Conservation (phyloP, 2,888 invertebrate genomes). For the Diploptera punctata region DNA sequence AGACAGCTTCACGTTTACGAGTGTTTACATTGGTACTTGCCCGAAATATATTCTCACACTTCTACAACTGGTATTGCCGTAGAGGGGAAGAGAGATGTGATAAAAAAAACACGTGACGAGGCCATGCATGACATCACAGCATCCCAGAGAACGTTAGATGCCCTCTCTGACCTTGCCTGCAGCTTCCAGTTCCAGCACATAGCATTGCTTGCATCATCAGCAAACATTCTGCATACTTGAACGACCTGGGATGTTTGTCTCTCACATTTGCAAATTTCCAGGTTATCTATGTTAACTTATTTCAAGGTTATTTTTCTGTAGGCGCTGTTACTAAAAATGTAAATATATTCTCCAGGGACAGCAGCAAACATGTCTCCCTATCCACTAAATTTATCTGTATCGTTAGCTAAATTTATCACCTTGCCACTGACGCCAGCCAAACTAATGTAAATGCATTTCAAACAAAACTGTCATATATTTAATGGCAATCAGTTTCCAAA, state of each 20-base stretch:
- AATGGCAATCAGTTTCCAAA: too few species aligned
- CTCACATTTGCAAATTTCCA: not conserved
- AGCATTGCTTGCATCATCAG: not conserved
- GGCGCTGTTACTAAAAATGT: too few species aligned
- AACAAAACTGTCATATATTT: too few species aligned
- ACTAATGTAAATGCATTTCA: too few species aligned
- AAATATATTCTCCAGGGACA: too few species aligned
- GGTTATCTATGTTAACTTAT: not conserved
- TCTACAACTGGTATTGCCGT: not conserved
- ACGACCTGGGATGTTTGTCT: too few species aligned
- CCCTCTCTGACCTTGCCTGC: slow-evolving; percentile 17
- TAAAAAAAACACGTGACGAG: slow-evolving; percentile 3
- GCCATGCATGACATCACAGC: slow-evolving; percentile 21
- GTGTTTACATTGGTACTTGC: slow-evolving; percentile 1
- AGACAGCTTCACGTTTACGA: too few species aligned
- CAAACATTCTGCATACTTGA: too few species aligned
- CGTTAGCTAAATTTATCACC: too few species aligned
- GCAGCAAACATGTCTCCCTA: too few species aligned
- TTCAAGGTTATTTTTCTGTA: not conserved
- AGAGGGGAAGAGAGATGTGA: not conserved
- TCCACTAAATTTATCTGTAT: too few species aligned
- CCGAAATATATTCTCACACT: slow-evolving; percentile 16
- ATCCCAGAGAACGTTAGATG: slow-evolving; percentile 20
- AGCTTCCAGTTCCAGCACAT: slow-evolving; percentile 1
- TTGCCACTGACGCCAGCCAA: too few species aligned